Percentiles rank a stretch among this genome's conserved stretches.
These are phyloP conservation scores for Lathamus discolor DNA, from an alignment of 2,113 vertebrate genomes.

Conservation along the genomic window DNA sequence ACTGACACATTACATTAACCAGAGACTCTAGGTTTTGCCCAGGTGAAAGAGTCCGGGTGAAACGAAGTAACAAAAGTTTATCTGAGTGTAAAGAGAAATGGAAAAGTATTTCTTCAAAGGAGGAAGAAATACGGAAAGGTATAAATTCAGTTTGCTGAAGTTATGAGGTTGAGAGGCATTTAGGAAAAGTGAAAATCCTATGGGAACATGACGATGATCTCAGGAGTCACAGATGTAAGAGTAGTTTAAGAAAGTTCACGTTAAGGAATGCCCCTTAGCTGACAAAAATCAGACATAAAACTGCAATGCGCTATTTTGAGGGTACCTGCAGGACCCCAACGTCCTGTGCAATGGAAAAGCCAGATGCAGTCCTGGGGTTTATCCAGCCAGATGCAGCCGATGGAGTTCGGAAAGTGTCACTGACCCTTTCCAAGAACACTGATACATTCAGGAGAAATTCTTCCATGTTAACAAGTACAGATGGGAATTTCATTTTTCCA, in stretches of 20 bases:
- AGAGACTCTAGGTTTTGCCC: not conserved
- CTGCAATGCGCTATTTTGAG: not conserved
- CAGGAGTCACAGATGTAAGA: not conserved
- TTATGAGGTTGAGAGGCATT: not conserved
- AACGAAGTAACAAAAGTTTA: not conserved
- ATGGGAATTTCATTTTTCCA: not conserved
- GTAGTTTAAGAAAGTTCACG: not conserved
- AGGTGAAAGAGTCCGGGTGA: not conserved
- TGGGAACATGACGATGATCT: not conserved
- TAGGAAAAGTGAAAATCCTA: not conserved
- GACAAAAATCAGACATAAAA: not conserved
- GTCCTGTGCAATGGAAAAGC: not conserved
- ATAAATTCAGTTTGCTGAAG: not conserved
- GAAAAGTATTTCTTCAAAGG: not conserved
- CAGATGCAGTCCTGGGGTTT: not conserved
- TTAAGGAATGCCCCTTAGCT: not conserved
- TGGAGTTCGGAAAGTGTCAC: not conserved
- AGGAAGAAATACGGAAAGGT: not conserved
- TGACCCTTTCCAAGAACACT: not conserved
- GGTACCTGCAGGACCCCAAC: not conserved
- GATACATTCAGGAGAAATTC: not conserved
- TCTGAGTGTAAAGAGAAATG: not conserved
- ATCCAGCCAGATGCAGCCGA: rapidly evolving
- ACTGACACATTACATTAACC: not conserved
- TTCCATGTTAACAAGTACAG: not conserved